Evolutionary conservation across 1,140 invertebrate genomes (phyloP).

Genomic region (Trichonephila clavata): DNA sequence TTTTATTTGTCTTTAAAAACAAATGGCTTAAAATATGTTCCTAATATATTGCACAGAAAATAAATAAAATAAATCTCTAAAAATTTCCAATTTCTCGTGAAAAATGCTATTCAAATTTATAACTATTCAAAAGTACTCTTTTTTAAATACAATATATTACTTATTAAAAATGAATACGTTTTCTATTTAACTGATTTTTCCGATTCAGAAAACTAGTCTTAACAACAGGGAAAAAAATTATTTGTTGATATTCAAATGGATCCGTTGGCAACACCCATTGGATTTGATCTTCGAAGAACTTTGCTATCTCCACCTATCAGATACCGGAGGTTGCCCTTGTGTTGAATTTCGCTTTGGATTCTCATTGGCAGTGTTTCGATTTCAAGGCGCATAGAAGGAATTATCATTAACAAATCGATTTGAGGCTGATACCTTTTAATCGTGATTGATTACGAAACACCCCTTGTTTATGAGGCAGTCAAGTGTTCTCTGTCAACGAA

Average conservation of each 20-base stretch:
- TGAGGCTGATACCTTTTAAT: neutral
- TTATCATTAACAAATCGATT: conserved; percentile 39
- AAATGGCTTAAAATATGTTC: too few relatives aligned
- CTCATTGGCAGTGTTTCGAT: conserved; percentile 28
- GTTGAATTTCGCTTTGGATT: neutral
- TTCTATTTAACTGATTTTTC: too few relatives aligned
- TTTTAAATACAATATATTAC: too few relatives aligned
- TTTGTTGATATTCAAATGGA: neutral
- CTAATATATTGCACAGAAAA: too few relatives aligned
- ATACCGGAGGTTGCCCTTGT: conserved; percentile 26
- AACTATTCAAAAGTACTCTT: too few relatives aligned
- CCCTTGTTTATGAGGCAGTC: neutral
- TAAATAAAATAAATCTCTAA: too few relatives aligned
- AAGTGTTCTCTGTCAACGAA: neutral
- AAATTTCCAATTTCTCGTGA: too few relatives aligned
- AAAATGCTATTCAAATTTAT: too few relatives aligned
- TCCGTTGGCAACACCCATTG: neutral
- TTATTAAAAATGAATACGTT: too few relatives aligned
- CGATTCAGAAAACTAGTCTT: too few relatives aligned
- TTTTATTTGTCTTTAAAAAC: too few relatives aligned
- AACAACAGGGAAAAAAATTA: too few relatives aligned
- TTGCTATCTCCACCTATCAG: conserved; percentile 32
- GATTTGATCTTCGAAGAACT: neutral
- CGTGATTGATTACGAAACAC: neutral
- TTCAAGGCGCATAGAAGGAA: conserved; percentile 1